A percentile compares a stretch with the other conserved stretches of the same genome.
Evolutionary conservation across 2,797 vertebrate species (phyloP).

Genomic region (Esox lucius): DNA sequence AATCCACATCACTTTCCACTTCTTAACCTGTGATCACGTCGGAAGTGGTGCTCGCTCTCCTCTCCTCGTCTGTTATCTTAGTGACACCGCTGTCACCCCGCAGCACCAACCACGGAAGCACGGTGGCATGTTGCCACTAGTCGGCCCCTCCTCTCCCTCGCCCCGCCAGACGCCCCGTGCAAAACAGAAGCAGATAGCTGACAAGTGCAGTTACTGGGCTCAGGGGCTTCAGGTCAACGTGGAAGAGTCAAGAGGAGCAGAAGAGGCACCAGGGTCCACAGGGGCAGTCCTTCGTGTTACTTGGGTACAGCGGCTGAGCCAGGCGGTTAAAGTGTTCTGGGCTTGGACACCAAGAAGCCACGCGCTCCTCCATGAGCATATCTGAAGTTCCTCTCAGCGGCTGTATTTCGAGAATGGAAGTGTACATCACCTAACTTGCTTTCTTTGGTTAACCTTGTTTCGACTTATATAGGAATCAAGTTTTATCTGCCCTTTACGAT

Average conservation of each 20-base stretch:
- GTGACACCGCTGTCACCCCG: constrained; percentile 70
- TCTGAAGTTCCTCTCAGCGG: neutral
- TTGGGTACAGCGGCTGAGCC: constrained; percentile 12
- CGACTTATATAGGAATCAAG: neutral
- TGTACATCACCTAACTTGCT: neutral
- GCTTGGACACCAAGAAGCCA: neutral
- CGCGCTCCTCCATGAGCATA: neutral
- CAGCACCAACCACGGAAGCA: constrained; percentile 48
- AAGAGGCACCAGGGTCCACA: constrained; percentile 8
- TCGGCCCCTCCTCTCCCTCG: constrained; percentile 45
- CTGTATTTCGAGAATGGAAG: neutral
- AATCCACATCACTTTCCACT: constrained; percentile 50
- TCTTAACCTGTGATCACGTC: constrained; percentile 54
- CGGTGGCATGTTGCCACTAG: constrained; percentile 57
- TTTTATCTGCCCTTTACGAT: constrained; percentile 17
- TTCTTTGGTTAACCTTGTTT: neutral
- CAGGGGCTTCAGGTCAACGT: constrained; percentile 53
- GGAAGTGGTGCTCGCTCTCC: constrained; percentile 41
- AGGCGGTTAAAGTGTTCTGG: constrained; percentile 32
- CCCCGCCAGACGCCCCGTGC: constrained; percentile 53
- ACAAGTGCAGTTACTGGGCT: constrained; percentile 71
- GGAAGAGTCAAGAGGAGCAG: constrained; percentile 43
- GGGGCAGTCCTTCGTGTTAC: constrained; percentile 42
- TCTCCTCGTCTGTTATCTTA: constrained; percentile 62
- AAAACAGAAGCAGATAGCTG: constrained; percentile 73